A percentile compares a stretch with the other conserved stretches of the same genome.
Evolutionary conservation across 2,113 vertebrate genomes (phyloP).

Genomic region (Cettia cetti): DNA sequence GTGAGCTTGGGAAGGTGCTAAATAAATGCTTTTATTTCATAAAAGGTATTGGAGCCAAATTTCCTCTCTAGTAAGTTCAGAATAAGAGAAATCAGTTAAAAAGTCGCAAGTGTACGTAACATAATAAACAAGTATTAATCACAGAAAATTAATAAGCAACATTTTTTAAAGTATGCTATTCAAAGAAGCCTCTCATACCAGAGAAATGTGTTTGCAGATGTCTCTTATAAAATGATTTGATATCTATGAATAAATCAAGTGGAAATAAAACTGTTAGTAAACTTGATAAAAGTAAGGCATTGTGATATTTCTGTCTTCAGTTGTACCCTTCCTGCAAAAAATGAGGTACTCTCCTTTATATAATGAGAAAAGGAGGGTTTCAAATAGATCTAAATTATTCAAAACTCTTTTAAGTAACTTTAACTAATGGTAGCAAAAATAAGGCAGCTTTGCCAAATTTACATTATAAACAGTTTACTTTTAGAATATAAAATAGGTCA

Average conservation of each 20-base stretch:
- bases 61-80: not conserved
- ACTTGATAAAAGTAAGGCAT: not conserved
- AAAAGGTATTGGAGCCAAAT: not conserved
- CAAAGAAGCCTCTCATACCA: not conserved
- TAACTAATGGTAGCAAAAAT: not conserved
- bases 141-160: not conserved
- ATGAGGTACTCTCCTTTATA: not conserved
- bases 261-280: not conserved
- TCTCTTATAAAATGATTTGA: not conserved
- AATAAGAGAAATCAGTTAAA: not conserved
- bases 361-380: not conserved
- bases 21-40: not conserved
- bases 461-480: not conserved
- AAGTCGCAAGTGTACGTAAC: not conserved
- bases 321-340: not conserved
- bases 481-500: not conserved
- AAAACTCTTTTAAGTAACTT: not conserved
- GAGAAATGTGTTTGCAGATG: not conserved
- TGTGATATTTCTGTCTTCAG: not conserved
- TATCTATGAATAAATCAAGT: not conserved
- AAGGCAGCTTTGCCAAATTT: not conserved
- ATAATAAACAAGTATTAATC: not conserved
- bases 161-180: not conserved
- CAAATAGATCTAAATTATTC: not conserved
- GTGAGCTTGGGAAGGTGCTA: not conserved